A percentile compares a stretch with the other conserved stretches of the same genome.
Evolutionary conservation across 2,113 vertebrate genomes (phyloP).

Genomic region (Anoura caudifer): DNA sequence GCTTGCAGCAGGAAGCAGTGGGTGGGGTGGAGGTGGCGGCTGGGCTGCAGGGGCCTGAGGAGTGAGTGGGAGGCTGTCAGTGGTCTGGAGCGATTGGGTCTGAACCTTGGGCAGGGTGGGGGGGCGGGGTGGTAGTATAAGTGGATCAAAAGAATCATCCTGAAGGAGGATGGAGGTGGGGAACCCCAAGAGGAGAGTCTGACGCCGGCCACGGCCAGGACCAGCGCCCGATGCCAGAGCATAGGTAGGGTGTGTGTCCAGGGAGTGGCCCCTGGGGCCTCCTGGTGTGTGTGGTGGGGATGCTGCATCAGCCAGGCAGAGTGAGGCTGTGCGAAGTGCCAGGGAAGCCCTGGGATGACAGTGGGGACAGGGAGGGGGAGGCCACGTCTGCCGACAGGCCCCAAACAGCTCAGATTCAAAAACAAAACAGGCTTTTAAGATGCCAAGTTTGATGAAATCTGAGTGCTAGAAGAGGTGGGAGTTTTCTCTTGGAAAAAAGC

Average conservation of each 20-base stretch:
- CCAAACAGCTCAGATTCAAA: conserved; percentile 81
- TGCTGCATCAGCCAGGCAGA: background rate
- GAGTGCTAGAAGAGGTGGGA: conserved; percentile 78
- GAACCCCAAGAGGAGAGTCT: background rate
- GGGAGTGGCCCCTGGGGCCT: background rate
- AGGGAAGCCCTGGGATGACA: conserved; percentile 53
- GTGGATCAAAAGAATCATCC: background rate
- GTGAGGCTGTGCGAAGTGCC: background rate
- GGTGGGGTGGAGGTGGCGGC: background rate
- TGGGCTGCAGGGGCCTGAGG: conserved; percentile 15
- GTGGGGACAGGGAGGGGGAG: background rate
- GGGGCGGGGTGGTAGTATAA: background rate
- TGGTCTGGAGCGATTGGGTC: background rate
- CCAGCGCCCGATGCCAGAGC: background rate
- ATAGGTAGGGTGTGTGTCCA: background rate
- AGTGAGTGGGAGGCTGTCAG: conserved; percentile 18
- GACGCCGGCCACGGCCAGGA: too few species aligned
- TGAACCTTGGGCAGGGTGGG: background rate
- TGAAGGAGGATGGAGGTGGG: background rate
- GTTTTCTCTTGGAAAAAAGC: conserved; percentile 78
- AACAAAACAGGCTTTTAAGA: conserved; percentile 83
- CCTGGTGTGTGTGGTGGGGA: background rate
- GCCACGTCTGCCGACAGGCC: conserved; percentile 72
- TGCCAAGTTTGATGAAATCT: conserved; percentile 84
- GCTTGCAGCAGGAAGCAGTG: fast-evolving